Evolutionary conservation across 2,888 invertebrate genomes (phyloP).

Genomic region (Crematogaster levior): DNA sequence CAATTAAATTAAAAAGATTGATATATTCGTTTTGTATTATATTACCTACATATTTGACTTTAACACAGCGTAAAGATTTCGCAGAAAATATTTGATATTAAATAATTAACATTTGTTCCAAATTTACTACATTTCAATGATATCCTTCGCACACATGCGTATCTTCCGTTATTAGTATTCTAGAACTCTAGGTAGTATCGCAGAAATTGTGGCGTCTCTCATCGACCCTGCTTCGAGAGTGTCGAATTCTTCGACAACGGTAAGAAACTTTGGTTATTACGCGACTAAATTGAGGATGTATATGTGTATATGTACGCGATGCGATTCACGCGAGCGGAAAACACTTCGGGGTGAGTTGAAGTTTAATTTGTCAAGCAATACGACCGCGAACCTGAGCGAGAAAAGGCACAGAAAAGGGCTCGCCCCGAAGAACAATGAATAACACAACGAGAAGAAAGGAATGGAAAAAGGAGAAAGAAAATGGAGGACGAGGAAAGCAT

Average conservation of each 20-base stretch:
- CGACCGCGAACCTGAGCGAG: not conserved
- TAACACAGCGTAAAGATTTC: not conserved
- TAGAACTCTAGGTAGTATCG: not conserved
- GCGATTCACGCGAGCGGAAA: not conserved
- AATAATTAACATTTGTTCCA: not conserved
- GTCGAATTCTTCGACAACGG: constrained; percentile 26
- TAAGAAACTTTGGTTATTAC: constrained; percentile 43
- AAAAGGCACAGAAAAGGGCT: constrained; percentile 3
- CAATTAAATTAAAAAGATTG: not conserved
- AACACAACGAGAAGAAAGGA: constrained; percentile 19
- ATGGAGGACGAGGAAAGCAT: constrained; percentile 19
- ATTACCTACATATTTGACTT: not conserved
- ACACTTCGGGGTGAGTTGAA: constrained; percentile 13
- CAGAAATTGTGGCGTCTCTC: not conserved
- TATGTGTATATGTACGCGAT: not conserved
- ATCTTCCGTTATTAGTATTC: constrained; percentile 1
- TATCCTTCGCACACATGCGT: not conserved
- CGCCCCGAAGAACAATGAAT: constrained; percentile 26
- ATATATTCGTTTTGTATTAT: not conserved
- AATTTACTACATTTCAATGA: not conserved
- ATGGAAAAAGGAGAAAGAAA: constrained; percentile 16
- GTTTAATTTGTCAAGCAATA: constrained; percentile 44
- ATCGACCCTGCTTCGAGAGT: not conserved
- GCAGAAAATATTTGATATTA: not conserved
- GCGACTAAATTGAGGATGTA: constrained; percentile 17